phyloP scores from a whole-genome alignment of 2,113 vertebrate species.

The Pteruthius melanotis region DNA sequence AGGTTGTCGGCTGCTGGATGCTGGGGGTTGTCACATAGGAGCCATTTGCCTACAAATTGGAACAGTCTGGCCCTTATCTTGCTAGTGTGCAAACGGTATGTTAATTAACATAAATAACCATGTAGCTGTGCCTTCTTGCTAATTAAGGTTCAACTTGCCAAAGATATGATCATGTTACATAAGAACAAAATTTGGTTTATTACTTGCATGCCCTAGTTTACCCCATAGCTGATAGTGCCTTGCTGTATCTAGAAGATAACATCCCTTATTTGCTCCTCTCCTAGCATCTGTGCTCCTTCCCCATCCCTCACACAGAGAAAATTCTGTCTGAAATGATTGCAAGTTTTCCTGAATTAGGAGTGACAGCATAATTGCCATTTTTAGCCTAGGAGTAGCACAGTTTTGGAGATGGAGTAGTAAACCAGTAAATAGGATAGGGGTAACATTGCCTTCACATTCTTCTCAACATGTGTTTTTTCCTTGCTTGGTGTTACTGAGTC shows the following conservation, averaged over 20 bases:
- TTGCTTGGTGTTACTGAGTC: neutral
- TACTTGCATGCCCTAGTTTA: neutral
- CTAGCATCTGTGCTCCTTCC: neutral
- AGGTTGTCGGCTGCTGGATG: neutral
- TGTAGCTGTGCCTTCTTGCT: neutral
- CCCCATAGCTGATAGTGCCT: neutral
- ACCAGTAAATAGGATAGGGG: neutral
- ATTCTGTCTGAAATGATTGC: neutral
- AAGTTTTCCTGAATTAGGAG: constrained; percentile 19
- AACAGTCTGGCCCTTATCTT: neutral
- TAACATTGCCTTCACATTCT: neutral
- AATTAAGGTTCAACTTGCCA: neutral
- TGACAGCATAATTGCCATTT: constrained; percentile 1
- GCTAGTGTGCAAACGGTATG: neutral
- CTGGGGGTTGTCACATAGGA: neutral
- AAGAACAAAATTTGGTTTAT: neutral
- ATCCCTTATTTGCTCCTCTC: neutral
- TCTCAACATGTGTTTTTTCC: neutral
- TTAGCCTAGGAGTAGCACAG: neutral
- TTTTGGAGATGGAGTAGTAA: constrained; percentile 12
- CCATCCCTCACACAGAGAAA: neutral
- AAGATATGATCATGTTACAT: neutral
- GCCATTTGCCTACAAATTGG: neutral
- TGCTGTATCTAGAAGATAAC: neutral
- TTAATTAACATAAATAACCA: neutral